Evolutionary conservation across 2,888 invertebrate species (phyloP).

Genomic region (Orthosia gracilis): DNA sequence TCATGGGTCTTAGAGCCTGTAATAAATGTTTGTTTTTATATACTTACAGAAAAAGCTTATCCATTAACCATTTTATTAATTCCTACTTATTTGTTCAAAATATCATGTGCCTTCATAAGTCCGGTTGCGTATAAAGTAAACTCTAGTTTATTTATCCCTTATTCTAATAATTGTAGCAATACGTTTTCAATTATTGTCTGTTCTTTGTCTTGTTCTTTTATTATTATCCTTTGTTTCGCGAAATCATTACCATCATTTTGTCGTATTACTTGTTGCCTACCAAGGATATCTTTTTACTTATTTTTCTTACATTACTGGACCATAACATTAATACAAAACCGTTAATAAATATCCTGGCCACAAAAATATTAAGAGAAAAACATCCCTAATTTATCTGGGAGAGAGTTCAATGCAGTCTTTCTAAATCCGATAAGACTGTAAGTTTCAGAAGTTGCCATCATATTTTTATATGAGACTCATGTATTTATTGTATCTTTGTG

Average conservation of each 20-base stretch:
- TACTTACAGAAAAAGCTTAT: not conserved
- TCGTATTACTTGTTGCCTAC: constrained; percentile 39
- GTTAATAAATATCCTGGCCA: constrained; percentile 54
- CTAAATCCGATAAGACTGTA: constrained; percentile 30
- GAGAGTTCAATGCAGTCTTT: constrained; percentile 36
- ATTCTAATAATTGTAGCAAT: constrained; percentile 18
- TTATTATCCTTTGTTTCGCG: not conserved
- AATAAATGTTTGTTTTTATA: too few species aligned
- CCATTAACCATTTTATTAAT: too few species aligned
- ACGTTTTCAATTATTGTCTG: not conserved
- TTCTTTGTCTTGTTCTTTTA: not conserved
- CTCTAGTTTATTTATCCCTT: not conserved
- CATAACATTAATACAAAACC: constrained; percentile 49
- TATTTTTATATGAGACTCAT: constrained; percentile 22
- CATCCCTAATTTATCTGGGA: constrained; percentile 44
- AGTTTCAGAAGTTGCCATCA: constrained; percentile 22
- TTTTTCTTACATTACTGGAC: constrained; percentile 31
- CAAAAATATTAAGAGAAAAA: constrained; percentile 48
- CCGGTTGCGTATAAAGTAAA: not conserved
- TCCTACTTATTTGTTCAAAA: not conserved
- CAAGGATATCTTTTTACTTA: constrained; percentile 33
- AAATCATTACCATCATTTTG: constrained; percentile 31
- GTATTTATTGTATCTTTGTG: not conserved
- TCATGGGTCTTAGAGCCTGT: too few species aligned
- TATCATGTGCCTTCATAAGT: not conserved